phyloP scores from a whole-genome alignment of 1,140 invertebrate species.

The Cydia fagiglandana region DNA sequence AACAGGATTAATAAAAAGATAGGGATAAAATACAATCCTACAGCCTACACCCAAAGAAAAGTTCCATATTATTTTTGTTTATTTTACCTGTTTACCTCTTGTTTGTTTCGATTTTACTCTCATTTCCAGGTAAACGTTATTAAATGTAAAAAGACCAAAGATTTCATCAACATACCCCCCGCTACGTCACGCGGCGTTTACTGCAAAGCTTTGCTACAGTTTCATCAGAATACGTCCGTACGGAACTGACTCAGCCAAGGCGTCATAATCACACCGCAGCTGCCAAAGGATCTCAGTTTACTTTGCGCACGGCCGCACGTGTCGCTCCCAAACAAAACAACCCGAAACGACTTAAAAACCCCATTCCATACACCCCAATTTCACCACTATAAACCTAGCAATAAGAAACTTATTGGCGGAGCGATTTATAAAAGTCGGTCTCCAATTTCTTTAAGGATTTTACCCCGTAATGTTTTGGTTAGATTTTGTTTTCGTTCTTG shows the following conservation, averaged over 20 bases:
- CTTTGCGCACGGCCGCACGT: constrained; percentile 72
- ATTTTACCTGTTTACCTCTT: no score
- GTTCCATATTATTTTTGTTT: no score
- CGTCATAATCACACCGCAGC: constrained; percentile 64
- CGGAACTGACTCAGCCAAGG: constrained; percentile 51
- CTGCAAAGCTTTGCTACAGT: constrained; percentile 14
- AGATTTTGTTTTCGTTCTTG: constrained; percentile 22
- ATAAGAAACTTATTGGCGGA: constrained; percentile 34
- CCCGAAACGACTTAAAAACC: constrained; percentile 50
- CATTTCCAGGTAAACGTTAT: neutral
- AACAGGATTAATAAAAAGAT: no score
- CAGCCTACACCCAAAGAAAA: no score
- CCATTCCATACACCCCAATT: constrained; percentile 36
- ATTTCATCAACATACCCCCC: neutral
- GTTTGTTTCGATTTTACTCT: neutral
- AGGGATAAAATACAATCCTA: no score
- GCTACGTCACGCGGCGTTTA: neutral
- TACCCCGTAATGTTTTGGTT: constrained; percentile 36
- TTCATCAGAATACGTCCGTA: neutral
- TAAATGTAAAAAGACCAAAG: neutral
- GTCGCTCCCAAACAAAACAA: constrained; percentile 45
- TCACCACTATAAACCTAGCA: constrained; percentile 23
- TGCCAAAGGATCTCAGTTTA: constrained; percentile 75
- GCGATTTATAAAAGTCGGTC: constrained; percentile 23
- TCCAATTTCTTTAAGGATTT: constrained; percentile 48